A percentile compares a stretch with the other conserved stretches of the same genome.
Conservation (phyloP, 2,888 invertebrate species). For the Drosophila demipolita region DNA sequence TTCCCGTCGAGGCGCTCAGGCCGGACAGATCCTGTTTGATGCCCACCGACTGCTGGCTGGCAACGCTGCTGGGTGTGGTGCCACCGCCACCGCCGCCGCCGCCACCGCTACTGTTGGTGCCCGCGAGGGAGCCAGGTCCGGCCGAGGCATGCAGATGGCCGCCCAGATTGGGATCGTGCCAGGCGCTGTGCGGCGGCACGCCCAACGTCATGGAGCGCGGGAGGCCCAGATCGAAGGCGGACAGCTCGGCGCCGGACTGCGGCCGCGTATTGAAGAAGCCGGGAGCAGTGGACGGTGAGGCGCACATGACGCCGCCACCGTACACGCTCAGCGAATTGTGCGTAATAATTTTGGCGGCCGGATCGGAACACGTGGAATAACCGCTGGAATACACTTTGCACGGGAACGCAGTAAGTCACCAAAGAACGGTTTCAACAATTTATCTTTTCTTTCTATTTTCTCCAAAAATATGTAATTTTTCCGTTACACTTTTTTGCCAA, state of each 20-base stretch:
- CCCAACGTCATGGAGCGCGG: slow-evolving; percentile 87
- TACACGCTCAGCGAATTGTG: slow-evolving; percentile 86
- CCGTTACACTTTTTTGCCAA: slow-evolving; percentile 28
- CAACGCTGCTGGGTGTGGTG: slow-evolving; percentile 84
- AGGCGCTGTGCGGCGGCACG: slow-evolving; percentile 86
- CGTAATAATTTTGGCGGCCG: slow-evolving; percentile 86
- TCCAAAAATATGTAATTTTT: slow-evolving; percentile 20
- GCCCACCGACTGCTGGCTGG: slow-evolving; percentile 82
- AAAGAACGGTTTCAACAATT: slow-evolving; percentile 14
- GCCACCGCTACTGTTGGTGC: slow-evolving; percentile 65
- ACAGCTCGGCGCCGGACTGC: slow-evolving; percentile 84
- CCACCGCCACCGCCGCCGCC: slow-evolving; percentile 85
- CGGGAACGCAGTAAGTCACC: slow-evolving; percentile 43
- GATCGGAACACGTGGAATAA: slow-evolving; percentile 81
- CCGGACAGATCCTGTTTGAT: slow-evolving; percentile 84
- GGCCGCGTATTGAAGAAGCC: slow-evolving; percentile 85
- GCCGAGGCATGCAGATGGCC: slow-evolving; percentile 85
- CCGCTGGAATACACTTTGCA: slow-evolving; percentile 82
- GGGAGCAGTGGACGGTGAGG: slow-evolving; percentile 85
- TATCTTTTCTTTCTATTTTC: slow-evolving; percentile 7
- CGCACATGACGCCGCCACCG: slow-evolving; percentile 86
- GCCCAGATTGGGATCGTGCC: slow-evolving; percentile 87
- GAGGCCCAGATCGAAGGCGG: slow-evolving; percentile 85
- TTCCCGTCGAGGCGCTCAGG: slow-evolving; percentile 62
- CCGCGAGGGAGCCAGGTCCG: slow-evolving; percentile 78